Evolutionary conservation across 2,797 vertebrate species (phyloP).

Genomic region (Balearica regulorum): DNA sequence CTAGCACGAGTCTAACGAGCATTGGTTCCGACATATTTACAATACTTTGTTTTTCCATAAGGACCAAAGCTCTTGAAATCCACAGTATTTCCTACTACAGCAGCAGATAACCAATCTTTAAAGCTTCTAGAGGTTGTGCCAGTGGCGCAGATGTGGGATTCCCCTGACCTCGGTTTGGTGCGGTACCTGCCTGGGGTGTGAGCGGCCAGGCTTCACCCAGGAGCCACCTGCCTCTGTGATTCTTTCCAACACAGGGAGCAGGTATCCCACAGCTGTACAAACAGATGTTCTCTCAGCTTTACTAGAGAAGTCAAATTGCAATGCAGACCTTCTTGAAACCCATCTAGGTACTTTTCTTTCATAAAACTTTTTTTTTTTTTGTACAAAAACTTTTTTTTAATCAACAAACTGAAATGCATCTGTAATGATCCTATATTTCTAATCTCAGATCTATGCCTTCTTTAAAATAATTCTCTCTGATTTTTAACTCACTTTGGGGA

Average conservation of each 20-base stretch:
- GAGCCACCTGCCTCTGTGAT: neutral
- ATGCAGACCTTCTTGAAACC: neutral
- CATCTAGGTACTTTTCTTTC: neutral
- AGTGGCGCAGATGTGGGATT: neutral
- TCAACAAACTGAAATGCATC: neutral
- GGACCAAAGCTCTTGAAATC: neutral
- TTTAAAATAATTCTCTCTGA: neutral
- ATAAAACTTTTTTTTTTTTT: neutral
- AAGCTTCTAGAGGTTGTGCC: neutral
- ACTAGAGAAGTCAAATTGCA: no score
- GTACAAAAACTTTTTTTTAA: neutral
- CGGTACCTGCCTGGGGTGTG: rapidly evolving
- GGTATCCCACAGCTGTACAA: slow-evolving; percentile 18
- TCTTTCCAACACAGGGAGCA: neutral
- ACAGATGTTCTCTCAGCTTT: neutral
- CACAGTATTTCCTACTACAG: neutral
- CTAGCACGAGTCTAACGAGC: rapidly evolving
- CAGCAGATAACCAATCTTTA: rapidly evolving
- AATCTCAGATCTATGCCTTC: neutral
- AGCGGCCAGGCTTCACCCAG: neutral
- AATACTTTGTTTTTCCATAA: neutral
- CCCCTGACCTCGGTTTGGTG: neutral
- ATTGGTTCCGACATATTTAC: neutral
- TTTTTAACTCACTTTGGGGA: neutral
- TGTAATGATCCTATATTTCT: neutral